phyloP scores from a whole-genome alignment of 2,888 invertebrate genomes.

The Teleogryllus oceanicus region DNA sequence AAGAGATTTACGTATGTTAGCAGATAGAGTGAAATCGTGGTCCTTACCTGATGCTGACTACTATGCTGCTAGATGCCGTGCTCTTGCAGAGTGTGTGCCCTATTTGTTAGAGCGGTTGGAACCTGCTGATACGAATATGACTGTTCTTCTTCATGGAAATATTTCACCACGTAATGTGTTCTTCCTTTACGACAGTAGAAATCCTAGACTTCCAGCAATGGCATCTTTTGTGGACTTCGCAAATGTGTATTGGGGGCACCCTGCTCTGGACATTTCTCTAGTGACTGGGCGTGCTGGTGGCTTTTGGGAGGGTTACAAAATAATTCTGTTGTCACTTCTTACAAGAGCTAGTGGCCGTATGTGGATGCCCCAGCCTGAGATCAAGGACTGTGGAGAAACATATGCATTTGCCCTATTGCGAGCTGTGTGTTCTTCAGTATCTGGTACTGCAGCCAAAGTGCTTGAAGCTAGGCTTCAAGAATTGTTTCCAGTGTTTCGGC shows the following conservation, averaged over 20 bases:
- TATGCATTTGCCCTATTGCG: background rate
- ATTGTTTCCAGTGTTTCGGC: constrained; percentile 6
- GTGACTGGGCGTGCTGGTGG: background rate
- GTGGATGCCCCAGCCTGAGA: background rate
- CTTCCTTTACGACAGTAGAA: background rate
- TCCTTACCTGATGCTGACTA: background rate
- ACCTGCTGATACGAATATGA: background rate
- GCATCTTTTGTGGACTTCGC: background rate
- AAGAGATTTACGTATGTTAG: background rate
- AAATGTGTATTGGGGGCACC: background rate
- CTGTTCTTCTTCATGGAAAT: background rate
- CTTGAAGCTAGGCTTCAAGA: background rate
- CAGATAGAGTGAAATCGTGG: background rate
- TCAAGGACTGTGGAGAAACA: background rate
- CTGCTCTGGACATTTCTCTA: background rate
- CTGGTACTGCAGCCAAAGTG: constrained; percentile 9
- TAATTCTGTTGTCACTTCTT: background rate
- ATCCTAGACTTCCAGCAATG: constrained; percentile 2
- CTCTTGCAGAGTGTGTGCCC: background rate
- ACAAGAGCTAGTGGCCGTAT: background rate
- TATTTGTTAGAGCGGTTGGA: background rate
- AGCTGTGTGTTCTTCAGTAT: background rate
- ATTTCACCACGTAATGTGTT: background rate
- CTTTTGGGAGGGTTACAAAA: constrained; percentile 6
- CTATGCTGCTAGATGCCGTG: background rate